Percentiles rank a stretch among this genome's conserved stretches.
Evolutionary conservation across 2,113 vertebrate species (phyloP).

Genomic region (Alethe castanea): DNA sequence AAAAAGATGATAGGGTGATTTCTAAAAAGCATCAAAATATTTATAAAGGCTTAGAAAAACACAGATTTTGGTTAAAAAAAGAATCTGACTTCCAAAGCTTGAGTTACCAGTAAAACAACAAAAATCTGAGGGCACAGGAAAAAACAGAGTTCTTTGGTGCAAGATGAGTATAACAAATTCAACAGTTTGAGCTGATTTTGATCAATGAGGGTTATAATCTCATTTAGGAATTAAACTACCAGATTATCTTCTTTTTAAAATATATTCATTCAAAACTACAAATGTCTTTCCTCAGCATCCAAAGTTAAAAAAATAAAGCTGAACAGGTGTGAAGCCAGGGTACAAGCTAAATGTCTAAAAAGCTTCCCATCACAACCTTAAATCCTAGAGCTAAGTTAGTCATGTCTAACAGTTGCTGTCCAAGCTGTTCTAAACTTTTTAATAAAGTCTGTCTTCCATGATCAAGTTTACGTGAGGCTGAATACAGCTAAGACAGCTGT

Average conservation of each 20-base stretch:
- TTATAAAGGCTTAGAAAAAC: neutral
- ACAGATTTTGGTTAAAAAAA: neutral
- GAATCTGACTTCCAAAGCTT: neutral
- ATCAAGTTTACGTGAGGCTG: neutral
- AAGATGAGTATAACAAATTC: neutral
- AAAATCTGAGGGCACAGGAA: neutral
- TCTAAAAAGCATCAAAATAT: neutral
- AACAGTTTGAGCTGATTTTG: neutral
- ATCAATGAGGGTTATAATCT: neutral
- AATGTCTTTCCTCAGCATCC: neutral
- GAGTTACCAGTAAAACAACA: neutral
- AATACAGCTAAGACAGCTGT: neutral
- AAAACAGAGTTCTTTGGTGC: neutral
- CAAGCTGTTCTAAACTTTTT: neutral
- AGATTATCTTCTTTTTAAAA: neutral
- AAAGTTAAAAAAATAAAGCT: neutral
- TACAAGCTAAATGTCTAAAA: neutral
- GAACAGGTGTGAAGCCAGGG: neutral
- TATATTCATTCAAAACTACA: neutral
- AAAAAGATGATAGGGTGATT: accelerated
- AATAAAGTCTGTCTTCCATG: neutral
- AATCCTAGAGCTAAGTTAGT: neutral
- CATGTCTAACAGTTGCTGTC: neutral
- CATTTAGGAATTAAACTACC: neutral
- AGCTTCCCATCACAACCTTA: neutral